A percentile compares a stretch with the other conserved stretches of the same genome.
Conservation (phyloP, 2,113 vertebrate genomes). For the Equus quagga region DNA sequence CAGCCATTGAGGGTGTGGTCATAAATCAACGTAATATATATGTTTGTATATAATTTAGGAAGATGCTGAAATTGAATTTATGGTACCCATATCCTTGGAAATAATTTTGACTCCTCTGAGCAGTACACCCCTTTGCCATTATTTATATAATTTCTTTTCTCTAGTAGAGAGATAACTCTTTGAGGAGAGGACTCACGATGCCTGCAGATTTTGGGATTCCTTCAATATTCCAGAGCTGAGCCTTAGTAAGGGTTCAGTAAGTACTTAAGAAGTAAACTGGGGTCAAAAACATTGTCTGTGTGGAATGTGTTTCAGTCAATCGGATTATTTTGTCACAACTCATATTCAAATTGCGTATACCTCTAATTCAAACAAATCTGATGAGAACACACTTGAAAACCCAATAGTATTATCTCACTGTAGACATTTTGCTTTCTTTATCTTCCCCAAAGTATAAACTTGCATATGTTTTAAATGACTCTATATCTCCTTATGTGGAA, state of each 20-base stretch:
- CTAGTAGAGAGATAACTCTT: neutral
- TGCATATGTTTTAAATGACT: neutral
- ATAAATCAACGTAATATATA: neutral
- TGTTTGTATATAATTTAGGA: neutral
- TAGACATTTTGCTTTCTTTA: neutral
- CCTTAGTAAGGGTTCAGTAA: neutral
- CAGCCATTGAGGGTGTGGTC: neutral
- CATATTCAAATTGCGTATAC: neutral
- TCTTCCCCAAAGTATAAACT: neutral
- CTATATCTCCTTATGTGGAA: neutral
- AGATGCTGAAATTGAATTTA: neutral
- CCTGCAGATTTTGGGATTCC: neutral
- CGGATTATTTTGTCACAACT: slow-evolving; percentile 41
- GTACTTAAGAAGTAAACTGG: neutral
- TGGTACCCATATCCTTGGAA: neutral
- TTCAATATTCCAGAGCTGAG: neutral
- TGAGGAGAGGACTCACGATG: neutral
- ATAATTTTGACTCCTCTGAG: neutral
- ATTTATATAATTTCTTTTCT: neutral
- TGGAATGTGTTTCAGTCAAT: neutral
- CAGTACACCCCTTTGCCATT: neutral
- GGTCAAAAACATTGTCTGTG: neutral
- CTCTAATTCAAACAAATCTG: neutral
- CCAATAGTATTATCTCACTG: neutral
- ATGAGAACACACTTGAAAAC: neutral